Base-by-base conservation (phyloP, 2,888 invertebrate species). In the Cephus nigrinus region DNA sequence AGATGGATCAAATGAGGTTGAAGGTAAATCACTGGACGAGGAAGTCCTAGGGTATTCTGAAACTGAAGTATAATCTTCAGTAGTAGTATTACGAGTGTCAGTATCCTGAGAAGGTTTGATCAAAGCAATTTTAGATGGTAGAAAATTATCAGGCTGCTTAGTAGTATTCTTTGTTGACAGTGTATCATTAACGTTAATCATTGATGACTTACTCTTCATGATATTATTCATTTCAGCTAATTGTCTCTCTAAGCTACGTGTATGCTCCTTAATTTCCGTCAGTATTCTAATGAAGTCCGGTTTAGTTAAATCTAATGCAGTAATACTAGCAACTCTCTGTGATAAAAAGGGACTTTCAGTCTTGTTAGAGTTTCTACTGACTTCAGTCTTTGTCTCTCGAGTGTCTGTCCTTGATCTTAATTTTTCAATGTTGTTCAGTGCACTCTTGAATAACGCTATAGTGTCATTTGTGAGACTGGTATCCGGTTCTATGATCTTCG, bases 221-320 rank as follows among this genome's bases (percentile, higher is more conserved):
- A 74, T 76, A 32, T 78, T 80, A 34, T 85, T 85, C 76, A 85
- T 80, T 9, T 78, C 69, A 5, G 77, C 77, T 33, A 85, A 78
- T 73, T 85, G 79, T 68, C 83, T 77, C 68, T 86, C 83, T 31
- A 87, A 81, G 23, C 79, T 80, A 68, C 77, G 78, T 1, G 84
- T 83, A 9, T 84, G 79, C 31, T 84, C 80, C 36, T 83, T 85
- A 23, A 88, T 81, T 35, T 87, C 86, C 4, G 78, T 80, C 23
- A 87, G 80, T 76, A 84, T 79, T 35, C 76, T 69, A 0, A 83
- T 78, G 40, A 83, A 83, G 78, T 84, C 80, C 9, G 82, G 81
- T 30, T 80, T 79, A 11, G 82, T 81, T 23, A 82, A 69, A 75
- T 83, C 83, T n/a, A n/a, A 76, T 30, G 74, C 76, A 31, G 73